Evolutionary conservation across 2,113 vertebrate genomes (phyloP), one percentile per base, ranked within the genome.

Genomic region (Phylloscopus whistleri): DNA sequence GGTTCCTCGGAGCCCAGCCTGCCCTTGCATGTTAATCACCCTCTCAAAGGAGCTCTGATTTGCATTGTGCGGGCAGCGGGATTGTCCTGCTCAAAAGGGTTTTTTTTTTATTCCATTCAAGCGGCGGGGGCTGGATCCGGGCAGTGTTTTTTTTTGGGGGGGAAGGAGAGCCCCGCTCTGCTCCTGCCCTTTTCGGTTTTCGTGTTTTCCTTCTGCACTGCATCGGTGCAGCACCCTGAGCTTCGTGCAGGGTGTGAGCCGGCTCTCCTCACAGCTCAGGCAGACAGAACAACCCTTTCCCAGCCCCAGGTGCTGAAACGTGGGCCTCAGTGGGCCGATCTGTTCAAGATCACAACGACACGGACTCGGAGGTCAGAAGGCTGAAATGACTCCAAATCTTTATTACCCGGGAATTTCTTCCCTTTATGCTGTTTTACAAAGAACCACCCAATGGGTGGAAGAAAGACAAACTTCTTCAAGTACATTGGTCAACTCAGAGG

Each of bases 11-110:
- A 97, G 97, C 94, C 91, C 89, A 76, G 96, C 46, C 97, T 95
- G 96, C 78, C 97, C 96, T 70, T 97, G 98, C 98, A 98, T 98
- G 80, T 98, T 98, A 98, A 98, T 98, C 96, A 97, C 88, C 39
- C 90, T 91, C 86, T 98, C 97, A 98, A 98, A 98, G 97, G 98
- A 95, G 95, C 96, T 93, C 94, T 97, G 89, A 91, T 98, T 96
- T 97, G 98, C 98, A 97, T 98, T 97, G 98, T 98, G 96, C 84
- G 14, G 90, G 94, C 97, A 53, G 69, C 69, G 96, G 91, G 95
- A 96, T 97, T 98, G 97, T 98, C 96, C 69, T 97, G 95, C 97
- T 98, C 96, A 98, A 98, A 98, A 96, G 97, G 90, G 95, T 94
- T 98, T 98, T 97, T 96, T 95, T 98, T 98, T 97, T 96, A 96